Evolutionary conservation across 2,888 invertebrate species (phyloP).

Genomic region (Apotomis turbidana): DNA sequence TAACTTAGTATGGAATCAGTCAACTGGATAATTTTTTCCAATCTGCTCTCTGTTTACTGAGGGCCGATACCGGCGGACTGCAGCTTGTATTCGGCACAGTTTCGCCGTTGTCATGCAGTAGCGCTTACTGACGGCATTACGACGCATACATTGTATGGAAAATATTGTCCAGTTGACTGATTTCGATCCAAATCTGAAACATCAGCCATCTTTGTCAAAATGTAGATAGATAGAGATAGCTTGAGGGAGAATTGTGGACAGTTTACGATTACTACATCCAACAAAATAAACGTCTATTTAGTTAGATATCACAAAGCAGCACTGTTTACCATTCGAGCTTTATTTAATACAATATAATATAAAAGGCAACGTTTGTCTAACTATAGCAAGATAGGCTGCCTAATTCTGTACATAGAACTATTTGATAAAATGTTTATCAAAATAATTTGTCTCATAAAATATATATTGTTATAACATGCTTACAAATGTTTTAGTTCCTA

Average conservation of each 20-base stretch:
- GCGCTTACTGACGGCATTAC: too few species aligned
- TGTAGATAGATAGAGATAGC: too few species aligned
- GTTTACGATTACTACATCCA: constrained; percentile 18
- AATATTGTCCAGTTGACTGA: too few species aligned
- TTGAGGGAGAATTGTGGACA: constrained; percentile 2
- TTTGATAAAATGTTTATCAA: constrained; percentile 32
- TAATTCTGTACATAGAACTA: constrained; percentile 23
- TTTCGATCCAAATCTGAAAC: too few species aligned
- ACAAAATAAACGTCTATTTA: constrained; percentile 23
- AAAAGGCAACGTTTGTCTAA: constrained; percentile 23
- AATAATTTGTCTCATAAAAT: constrained; percentile 31
- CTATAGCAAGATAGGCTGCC: constrained; percentile 14
- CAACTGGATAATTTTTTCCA: too few species aligned
- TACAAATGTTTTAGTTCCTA: background rate
- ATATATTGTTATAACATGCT: constrained; percentile 23
- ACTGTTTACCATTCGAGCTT: constrained; percentile 29
- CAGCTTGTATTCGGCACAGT: too few species aligned
- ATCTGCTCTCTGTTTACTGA: too few species aligned
- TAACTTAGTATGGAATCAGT: too few species aligned
- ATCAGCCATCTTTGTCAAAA: too few species aligned
- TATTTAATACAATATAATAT: constrained; percentile 7
- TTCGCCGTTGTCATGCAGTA: too few species aligned
- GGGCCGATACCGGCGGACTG: too few species aligned
- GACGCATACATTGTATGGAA: too few species aligned
- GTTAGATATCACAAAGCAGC: constrained; percentile 39